Conservation (phyloP, 2,797 vertebrate species). For the Rhabdophis nuchalis region DNA sequence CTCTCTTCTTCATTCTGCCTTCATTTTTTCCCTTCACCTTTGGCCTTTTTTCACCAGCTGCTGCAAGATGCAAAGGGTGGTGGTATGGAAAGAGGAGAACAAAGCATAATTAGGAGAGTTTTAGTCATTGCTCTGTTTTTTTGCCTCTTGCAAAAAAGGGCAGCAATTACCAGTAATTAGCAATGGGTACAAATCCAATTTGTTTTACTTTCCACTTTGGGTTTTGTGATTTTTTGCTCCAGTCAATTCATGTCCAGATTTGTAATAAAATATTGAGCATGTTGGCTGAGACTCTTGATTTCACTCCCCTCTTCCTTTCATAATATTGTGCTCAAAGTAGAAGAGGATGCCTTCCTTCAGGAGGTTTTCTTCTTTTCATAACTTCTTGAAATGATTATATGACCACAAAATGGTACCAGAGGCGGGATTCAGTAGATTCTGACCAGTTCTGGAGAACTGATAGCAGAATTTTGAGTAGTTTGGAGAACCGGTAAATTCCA, state of each 20-base stretch:
- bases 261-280: background rate
- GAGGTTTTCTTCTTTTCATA: background rate
- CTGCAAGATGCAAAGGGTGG: background rate
- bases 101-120: background rate
- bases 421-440: too few species aligned
- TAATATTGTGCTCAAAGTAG: background rate
- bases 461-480: too few species aligned
- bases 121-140: background rate
- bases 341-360: background rate
- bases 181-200: background rate
- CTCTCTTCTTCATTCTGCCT: background rate
- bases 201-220: background rate
- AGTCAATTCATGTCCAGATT: background rate
- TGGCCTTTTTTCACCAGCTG: background rate
- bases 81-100: background rate
- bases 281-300: background rate
- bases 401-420: background rate
- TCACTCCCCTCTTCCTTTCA: accelerated
- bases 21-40: background rate
- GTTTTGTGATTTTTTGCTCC: background rate
- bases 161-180: background rate
- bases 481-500: too few species aligned
- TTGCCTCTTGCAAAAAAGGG: background rate
- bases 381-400: background rate
- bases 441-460: too few species aligned